A percentile compares a stretch with the other conserved stretches of the same genome.
Evolutionary conservation across 2,888 invertebrate species (phyloP).

Genomic region (Diaperis boleti): DNA sequence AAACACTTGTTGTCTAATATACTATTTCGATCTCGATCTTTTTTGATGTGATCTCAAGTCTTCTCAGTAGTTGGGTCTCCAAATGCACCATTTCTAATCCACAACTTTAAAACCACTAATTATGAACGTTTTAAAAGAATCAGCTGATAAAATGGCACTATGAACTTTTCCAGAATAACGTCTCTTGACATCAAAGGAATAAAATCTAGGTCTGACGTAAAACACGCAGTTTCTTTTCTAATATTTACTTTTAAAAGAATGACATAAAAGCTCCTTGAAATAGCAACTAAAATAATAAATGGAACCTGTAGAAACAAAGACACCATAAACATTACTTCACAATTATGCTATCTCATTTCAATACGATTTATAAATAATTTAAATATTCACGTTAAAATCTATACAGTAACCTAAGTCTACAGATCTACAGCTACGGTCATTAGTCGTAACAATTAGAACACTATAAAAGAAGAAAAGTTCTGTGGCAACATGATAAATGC

Average conservation of each 20-base stretch:
- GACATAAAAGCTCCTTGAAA: slow-evolving; percentile 36
- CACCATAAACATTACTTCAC: slow-evolving; percentile 27
- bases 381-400: slow-evolving; percentile 53
- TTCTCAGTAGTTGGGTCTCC: no score
- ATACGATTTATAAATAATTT: slow-evolving; percentile 51
- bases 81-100: no score
- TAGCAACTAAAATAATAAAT: slow-evolving; percentile 20
- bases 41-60: no score
- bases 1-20: no score
- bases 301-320: slow-evolving; percentile 34
- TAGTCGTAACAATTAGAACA: slow-evolving; percentile 42
- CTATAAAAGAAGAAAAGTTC: slow-evolving; percentile 39
- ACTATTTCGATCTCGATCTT: no score
- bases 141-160: no score
- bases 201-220: neutral
- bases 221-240: neutral
- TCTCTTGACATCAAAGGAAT: neutral
- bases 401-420: slow-evolving; percentile 46
- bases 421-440: slow-evolving; percentile 39
- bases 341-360: slow-evolving; percentile 28
- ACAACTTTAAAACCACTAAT: no score
- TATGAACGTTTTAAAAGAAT: no score
- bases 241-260: slow-evolving; percentile 38
- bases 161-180: no score
- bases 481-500: slow-evolving; percentile 47